phyloP scores from a whole-genome alignment of 1,140 invertebrate species.

The Drosophila ohnishii region DNA sequence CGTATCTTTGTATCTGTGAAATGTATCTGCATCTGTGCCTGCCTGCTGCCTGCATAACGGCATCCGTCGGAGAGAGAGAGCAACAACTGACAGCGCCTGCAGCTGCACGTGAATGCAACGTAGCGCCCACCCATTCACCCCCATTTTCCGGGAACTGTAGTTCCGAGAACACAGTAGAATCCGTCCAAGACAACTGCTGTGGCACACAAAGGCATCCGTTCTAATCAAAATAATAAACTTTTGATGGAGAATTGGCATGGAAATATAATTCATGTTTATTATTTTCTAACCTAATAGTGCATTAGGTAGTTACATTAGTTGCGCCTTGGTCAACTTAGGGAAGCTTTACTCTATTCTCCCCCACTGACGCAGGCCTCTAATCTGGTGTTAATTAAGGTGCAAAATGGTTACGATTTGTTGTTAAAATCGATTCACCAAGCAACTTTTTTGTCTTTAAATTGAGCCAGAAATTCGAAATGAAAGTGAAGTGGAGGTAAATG shows the following conservation, averaged over 20 bases:
- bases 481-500: background rate
- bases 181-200: background rate
- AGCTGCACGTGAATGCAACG: constrained; percentile 52
- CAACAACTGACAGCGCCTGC: constrained; percentile 15
- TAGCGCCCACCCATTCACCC: background rate
- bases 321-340: background rate
- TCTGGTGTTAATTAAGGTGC: constrained; percentile 10
- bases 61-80: constrained; percentile 17
- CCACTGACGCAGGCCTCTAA: background rate
- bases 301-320: too few relatives aligned
- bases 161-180: background rate
- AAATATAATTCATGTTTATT: background rate
- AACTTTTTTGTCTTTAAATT: too few relatives aligned
- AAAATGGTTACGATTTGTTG: background rate
- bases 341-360: background rate
- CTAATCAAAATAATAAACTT: background rate
- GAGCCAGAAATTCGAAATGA: background rate
- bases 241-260: background rate
- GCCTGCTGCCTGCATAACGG: constrained; percentile 36
- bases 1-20: constrained; percentile 1
- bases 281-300: too few relatives aligned
- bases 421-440: background rate
- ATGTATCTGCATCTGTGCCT: background rate
- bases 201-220: background rate
- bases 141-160: too few relatives aligned